Conservation (phyloP, 2,888 invertebrate genomes). For the Anoplius nigerrimus region DNA sequence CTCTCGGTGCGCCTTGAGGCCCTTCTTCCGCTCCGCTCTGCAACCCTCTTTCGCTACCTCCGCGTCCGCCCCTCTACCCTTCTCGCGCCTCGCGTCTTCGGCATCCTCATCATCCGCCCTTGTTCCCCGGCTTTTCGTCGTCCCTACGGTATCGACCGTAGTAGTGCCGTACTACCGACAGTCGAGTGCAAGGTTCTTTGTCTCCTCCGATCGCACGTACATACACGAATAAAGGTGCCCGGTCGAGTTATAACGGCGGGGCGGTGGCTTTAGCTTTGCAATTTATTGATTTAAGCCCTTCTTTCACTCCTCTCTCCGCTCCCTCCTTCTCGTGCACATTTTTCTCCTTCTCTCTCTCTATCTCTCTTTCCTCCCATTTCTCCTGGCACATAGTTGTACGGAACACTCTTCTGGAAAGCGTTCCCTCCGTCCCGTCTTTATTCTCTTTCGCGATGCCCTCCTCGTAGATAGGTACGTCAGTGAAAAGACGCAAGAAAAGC, state of each 20-base stretch:
- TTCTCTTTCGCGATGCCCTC: conserved; percentile 6
- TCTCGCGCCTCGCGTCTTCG: conserved; percentile 9
- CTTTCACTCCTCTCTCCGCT: conserved; percentile 40
- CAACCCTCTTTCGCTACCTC: neutral
- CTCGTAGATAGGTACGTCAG: conserved; percentile 1
- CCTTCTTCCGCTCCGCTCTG: conserved; percentile 24
- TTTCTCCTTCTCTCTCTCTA: conserved; percentile 28
- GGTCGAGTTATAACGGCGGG: conserved; percentile 51
- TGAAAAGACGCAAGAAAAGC: conserved; percentile 32
- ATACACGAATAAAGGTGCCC: conserved; percentile 37
- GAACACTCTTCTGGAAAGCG: conserved; percentile 19
- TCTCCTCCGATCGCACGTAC: conserved; percentile 56
- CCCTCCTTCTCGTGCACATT: conserved; percentile 36
- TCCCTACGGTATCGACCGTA: conserved; percentile 20
- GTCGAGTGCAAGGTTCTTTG: conserved; percentile 45
- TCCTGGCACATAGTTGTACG: conserved; percentile 7
- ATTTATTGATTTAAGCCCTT: conserved; percentile 66
- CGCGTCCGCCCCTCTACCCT: conserved; percentile 6
- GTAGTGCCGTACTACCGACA: too few relatives aligned
- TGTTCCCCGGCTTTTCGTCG: conserved; percentile 4
- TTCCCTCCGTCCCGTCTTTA: neutral
- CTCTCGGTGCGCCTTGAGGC: conserved; percentile 36
- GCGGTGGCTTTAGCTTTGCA: conserved; percentile 59
- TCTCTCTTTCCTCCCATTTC: conserved; percentile 10
- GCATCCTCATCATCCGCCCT: too few relatives aligned